These are phyloP conservation scores for Alitta virens DNA, from an alignment of 2,888 invertebrate genomes.

Conservation along the genomic window DNA sequence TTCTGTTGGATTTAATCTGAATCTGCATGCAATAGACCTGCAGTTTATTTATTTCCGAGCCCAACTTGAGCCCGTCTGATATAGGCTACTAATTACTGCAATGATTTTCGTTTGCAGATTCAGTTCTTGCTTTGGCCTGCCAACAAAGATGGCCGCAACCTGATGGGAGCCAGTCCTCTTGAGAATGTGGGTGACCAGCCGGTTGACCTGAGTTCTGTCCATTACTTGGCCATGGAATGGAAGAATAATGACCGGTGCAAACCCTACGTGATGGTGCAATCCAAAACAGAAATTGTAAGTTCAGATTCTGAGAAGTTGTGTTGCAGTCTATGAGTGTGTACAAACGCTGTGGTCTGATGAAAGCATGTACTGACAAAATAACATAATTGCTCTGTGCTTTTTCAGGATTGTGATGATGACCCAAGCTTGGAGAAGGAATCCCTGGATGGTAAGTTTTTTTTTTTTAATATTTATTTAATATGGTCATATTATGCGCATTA, in stretches of 20 bases:
- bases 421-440: slow-evolving; percentile 33
- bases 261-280: slow-evolving; percentile 56
- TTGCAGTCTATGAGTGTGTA: too few species aligned
- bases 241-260: slow-evolving; percentile 55
- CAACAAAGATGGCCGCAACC: slow-evolving; percentile 39
- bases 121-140: slow-evolving; percentile 44
- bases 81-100: slow-evolving; percentile 39
- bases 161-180: slow-evolving; percentile 35
- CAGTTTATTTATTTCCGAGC: too few species aligned
- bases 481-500: too few species aligned
- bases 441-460: slow-evolving; percentile 30
- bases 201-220: slow-evolving; percentile 44
- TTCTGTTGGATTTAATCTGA: too few species aligned
- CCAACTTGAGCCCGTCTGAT: too few species aligned
- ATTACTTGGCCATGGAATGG: slow-evolving; percentile 59
- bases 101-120: too few species aligned
- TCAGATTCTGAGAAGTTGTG: too few species aligned
- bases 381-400: slow-evolving; percentile 2
- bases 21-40: too few species aligned
- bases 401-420: slow-evolving; percentile 37
- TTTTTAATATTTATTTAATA: too few species aligned
- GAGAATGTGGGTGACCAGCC: slow-evolving; percentile 53
- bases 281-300: slow-evolving; percentile 50
- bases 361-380: too few species aligned
- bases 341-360: too few species aligned